Conservation (phyloP, 2,797 vertebrate genomes). For the Tragelaphus oryx region DNA sequence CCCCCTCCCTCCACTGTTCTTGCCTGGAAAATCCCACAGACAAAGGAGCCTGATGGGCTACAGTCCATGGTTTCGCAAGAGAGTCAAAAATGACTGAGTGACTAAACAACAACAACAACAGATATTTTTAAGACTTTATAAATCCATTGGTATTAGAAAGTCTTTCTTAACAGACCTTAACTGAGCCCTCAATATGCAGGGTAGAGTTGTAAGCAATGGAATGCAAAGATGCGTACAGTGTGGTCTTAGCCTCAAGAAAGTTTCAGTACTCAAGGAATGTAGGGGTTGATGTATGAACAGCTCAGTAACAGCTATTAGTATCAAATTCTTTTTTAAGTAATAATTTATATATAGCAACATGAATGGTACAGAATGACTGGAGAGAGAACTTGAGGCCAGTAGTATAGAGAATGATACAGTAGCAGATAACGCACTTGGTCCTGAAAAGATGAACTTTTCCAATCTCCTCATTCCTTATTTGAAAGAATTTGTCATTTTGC, state of each 20-base stretch:
- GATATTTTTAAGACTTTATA: background rate
- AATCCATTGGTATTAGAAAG: background rate
- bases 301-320: background rate
- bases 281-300: background rate
- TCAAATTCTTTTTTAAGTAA: background rate
- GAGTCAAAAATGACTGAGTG: background rate
- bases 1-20: background rate
- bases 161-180: background rate
- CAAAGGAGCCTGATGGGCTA: background rate
- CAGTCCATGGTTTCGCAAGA: accelerated
- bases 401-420: background rate
- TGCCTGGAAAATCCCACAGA: background rate
- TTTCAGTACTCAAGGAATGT: background rate
- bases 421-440: background rate
- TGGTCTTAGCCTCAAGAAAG: background rate
- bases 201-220: background rate
- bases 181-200: background rate
- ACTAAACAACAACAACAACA: background rate
- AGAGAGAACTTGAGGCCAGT: background rate
- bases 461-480: background rate
- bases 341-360: background rate
- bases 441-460: background rate
- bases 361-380: background rate
- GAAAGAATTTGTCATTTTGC: background rate
- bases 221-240: background rate